Conservation (phyloP, 2,888 invertebrate species). For the Oxyscelio sp. region DNA sequence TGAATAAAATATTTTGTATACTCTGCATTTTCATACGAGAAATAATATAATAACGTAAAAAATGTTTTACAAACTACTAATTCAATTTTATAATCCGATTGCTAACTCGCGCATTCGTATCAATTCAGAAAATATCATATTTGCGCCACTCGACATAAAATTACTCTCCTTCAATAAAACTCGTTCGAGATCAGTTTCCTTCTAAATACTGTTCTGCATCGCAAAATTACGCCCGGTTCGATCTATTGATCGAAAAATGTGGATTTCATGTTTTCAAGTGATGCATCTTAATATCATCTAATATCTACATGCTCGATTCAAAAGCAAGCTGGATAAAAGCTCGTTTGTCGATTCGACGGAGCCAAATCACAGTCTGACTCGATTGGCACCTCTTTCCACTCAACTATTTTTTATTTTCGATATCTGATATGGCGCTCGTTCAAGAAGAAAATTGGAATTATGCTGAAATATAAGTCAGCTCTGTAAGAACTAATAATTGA, state of each 20-base stretch:
- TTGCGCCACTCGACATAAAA: constrained; percentile 34
- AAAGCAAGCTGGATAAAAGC: constrained; percentile 71
- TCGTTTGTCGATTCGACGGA: constrained; percentile 81
- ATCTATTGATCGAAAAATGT: constrained; percentile 64
- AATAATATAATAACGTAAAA: too few species aligned
- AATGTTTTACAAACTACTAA: too few species aligned
- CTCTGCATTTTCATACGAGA: too few species aligned
- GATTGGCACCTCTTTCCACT: constrained; percentile 59
- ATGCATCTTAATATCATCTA: constrained; percentile 71
- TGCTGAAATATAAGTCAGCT: constrained; percentile 79
- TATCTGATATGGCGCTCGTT: constrained; percentile 74
- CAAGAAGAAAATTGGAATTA: constrained; percentile 85
- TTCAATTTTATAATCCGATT: background rate
- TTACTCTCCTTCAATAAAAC: constrained; percentile 39
- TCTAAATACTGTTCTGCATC: constrained; percentile 52
- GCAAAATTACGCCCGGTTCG: constrained; percentile 17
- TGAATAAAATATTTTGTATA: too few species aligned
- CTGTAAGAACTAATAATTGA: constrained; percentile 68
- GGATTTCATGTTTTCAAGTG: constrained; percentile 65
- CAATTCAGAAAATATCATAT: constrained; percentile 50
- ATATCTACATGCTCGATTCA: constrained; percentile 71
- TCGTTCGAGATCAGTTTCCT: constrained; percentile 41
- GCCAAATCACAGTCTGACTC: constrained; percentile 81
- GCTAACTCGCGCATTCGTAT: constrained; percentile 29
- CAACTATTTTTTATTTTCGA: constrained; percentile 49